phyloP scores from a whole-genome alignment of 2,888 invertebrate genomes.

The Drosophila colorata region DNA sequence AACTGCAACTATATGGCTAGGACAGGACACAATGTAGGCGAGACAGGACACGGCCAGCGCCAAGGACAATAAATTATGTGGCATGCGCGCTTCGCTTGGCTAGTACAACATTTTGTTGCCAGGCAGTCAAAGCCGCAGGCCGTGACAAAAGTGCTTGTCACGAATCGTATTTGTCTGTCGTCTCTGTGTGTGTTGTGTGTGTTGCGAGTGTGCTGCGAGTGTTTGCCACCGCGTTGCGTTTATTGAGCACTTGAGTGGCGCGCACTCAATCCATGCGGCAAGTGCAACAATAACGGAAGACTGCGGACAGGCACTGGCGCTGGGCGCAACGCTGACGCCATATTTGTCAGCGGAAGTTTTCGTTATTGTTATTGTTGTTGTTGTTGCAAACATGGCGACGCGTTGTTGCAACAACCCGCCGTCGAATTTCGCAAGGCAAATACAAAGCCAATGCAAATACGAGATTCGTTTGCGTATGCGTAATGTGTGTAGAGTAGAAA shows the following conservation, averaged over 20 bases:
- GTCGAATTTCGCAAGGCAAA: constrained; percentile 57
- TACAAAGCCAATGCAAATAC: constrained; percentile 74
- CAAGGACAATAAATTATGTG: constrained; percentile 61
- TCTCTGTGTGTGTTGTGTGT: constrained; percentile 7
- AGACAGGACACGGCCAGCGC: constrained; percentile 25
- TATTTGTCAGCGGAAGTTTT: constrained; percentile 71
- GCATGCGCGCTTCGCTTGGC: constrained; percentile 21
- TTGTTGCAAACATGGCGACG: constrained; percentile 24
- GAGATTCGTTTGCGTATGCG: constrained; percentile 51
- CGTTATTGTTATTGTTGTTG: constrained; percentile 20
- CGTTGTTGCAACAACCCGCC: constrained; percentile 48
- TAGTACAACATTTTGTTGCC: constrained; percentile 34
- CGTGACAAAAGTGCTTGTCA: constrained; percentile 55
- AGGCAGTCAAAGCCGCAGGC: constrained; percentile 38
- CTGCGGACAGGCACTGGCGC: constrained; percentile 25
- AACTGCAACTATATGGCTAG: constrained; percentile 23
- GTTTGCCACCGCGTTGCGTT: constrained; percentile 60
- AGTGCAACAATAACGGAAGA: constrained; percentile 50
- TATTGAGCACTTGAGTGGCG: constrained; percentile 74
- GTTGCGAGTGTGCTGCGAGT: constrained; percentile 26
- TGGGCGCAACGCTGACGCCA: constrained; percentile 40
- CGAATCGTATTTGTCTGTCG: constrained; percentile 45
- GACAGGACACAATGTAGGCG: constrained; percentile 28
- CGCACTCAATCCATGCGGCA: constrained; percentile 61
- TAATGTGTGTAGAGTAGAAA: constrained; percentile 37